These are phyloP conservation scores for Rhorus exstirpatorius DNA, from an alignment of 2,888 invertebrate species.

Conservation along the genomic window DNA sequence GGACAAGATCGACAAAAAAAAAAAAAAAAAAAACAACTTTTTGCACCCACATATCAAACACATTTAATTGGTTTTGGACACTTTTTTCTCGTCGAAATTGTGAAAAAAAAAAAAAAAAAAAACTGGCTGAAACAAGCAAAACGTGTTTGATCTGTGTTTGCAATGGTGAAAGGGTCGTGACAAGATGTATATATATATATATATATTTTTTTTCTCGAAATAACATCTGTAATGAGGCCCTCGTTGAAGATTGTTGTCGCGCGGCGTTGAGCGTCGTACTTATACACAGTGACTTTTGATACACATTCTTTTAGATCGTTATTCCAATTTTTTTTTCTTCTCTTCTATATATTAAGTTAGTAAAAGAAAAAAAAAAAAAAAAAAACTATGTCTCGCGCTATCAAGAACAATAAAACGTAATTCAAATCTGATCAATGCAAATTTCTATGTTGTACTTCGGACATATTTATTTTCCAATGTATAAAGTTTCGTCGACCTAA, in stretches of 20 bases:
- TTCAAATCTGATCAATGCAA: conserved; percentile 35
- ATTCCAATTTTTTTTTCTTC: conserved; percentile 56
- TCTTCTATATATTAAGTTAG: conserved; percentile 42
- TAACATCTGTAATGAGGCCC: conserved; percentile 35
- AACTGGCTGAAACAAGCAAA: not conserved
- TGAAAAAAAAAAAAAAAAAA: too few species aligned
- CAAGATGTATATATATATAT: conserved; percentile 2
- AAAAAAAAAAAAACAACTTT: too few species aligned
- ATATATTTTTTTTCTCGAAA: conserved; percentile 18
- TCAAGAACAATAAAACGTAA: conserved; percentile 52
- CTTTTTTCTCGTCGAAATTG: not conserved
- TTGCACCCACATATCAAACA: not conserved
- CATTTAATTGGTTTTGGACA: not conserved
- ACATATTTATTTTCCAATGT: not conserved
- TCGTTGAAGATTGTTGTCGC: conserved; percentile 49
- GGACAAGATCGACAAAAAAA: too few species aligned
- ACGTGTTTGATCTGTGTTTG: not conserved
- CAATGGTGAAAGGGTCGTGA: not conserved
- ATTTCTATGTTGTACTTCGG: not conserved
- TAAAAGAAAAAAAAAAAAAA: too few species aligned
- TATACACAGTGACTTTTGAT: conserved; percentile 61
- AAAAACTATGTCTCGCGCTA: conserved; percentile 22
- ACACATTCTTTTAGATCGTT: conserved; percentile 66
- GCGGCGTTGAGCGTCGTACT: conserved; percentile 66
- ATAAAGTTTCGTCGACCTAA: too few species aligned